Conservation (phyloP, 2,797 vertebrate genomes). For the Sebastes ruberrimus region DNA sequence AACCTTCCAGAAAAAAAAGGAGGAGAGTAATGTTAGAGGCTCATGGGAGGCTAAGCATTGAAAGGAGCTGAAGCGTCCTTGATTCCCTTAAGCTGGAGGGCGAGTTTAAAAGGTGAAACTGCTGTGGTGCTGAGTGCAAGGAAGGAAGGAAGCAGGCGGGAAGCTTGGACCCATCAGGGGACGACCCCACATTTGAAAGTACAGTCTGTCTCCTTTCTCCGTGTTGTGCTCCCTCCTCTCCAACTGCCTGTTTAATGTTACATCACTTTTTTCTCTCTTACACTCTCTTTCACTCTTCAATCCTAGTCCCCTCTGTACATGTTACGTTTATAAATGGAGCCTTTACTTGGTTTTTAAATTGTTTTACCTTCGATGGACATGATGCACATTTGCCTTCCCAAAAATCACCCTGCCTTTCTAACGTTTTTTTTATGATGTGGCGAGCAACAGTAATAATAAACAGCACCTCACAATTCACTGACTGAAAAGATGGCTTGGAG, state of each 20-base stretch:
- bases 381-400: background rate
- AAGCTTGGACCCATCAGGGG: constrained; percentile 28
- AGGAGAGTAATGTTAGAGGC: constrained; percentile 10
- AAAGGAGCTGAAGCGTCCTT: constrained; percentile 50
- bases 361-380: background rate
- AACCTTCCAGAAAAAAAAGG: constrained; percentile 23
- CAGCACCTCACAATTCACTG: background rate
- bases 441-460: background rate
- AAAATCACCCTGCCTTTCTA: background rate
- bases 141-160: background rate
- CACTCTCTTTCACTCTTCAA: background rate
- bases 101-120: constrained; percentile 53
- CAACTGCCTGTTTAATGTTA: constrained; percentile 35
- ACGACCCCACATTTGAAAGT: constrained; percentile 37
- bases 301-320: background rate
- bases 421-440: background rate
- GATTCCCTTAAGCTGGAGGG: constrained; percentile 48
- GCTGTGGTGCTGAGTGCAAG: constrained; percentile 35
- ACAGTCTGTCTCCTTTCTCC: constrained; percentile 10
- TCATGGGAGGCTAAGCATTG: constrained; percentile 16
- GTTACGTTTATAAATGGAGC: background rate
- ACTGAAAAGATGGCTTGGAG: background rate
- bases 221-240: constrained; percentile 6
- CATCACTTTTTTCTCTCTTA: constrained; percentile 21
- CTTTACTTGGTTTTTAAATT: background rate